Conservation (phyloP, 2,888 invertebrate species). For the Scaptomyza cyrtandrae region DNA sequence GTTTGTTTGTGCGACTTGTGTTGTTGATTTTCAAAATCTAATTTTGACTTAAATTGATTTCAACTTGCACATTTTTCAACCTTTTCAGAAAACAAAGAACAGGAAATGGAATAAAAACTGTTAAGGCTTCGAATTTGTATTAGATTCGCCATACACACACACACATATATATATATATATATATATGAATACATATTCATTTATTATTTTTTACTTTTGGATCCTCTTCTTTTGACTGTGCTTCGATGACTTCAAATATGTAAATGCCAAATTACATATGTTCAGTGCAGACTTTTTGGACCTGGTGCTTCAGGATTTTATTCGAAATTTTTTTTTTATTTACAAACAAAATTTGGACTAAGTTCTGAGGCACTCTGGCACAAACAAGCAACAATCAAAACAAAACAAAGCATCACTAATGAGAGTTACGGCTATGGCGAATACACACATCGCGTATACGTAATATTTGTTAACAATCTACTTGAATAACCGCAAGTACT, state of each 20-base stretch:
- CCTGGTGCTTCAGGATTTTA: slow-evolving; percentile 9
- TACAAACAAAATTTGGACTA: slow-evolving; percentile 2
- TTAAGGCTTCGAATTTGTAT: slow-evolving; percentile 8
- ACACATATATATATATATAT: no score
- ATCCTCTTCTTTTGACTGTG: slow-evolving; percentile 1
- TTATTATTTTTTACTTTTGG: slow-evolving; percentile 1
- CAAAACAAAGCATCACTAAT: no score
- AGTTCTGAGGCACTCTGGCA: slow-evolving; percentile 5
- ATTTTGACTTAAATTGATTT: slow-evolving; percentile 78
- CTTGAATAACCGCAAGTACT: background rate
- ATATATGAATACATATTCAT: background rate
- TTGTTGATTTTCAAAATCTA: slow-evolving; percentile 78
- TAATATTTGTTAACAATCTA: slow-evolving; percentile 1
- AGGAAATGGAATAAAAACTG: background rate
- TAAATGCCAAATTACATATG: background rate
- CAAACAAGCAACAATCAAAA: background rate
- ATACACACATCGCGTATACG: background rate
- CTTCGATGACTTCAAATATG: slow-evolving; percentile 10
- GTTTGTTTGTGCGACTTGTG: slow-evolving; percentile 33
- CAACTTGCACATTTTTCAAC: slow-evolving; percentile 48
- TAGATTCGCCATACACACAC: background rate
- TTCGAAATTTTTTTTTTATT: slow-evolving; percentile 15
- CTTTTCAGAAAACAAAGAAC: background rate
- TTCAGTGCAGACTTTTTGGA: background rate
- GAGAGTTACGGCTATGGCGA: no score